Evolutionary conservation across 2,113 vertebrate genomes (phyloP), one percentile per base, ranked within the genome.

Genomic region (Paramormyrops kingsleyae): DNA sequence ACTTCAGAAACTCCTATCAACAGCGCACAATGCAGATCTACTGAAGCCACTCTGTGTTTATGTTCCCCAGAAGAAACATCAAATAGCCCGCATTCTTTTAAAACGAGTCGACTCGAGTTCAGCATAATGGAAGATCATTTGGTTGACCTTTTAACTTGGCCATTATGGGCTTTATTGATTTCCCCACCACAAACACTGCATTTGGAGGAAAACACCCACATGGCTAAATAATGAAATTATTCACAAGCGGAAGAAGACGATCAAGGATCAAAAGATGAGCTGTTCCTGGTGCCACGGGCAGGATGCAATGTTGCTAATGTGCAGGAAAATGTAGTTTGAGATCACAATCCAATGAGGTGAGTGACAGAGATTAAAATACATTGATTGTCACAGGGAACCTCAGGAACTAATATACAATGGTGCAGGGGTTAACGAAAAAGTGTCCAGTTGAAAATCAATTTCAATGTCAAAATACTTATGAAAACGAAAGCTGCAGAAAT

Each of bases 401-500:
- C 56, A n/a, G 31, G 21, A 66, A 52, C 39, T 56, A 87, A 87
- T 88, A 88, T 89, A 88, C 39, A 24, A 83, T 83, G 86, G 56
- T 88, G 53, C 39, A 44, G 88, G 84, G 85, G 90, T 92, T 90
- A 90, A 90, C 77, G 27, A 53, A 86, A 88, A n/a, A 89, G 27
- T 21, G 15, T 47, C 46, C 52, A 62, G 59, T 59, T 47, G 44
- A 66, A 92, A 90, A 86, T 86, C 88, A 87, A 90, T 88, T 88
- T 70, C 86, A 88, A 89, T 91, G 80, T 49, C 42, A 39, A 35
- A 50, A 87, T n/a, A 50, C 44, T 21, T 66, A 62, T 53, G 53
- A 90, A 87, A 90, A 85, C 89, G 85, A 83, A 84, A 77, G 70
- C 13, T 88, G 77, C 4, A 59, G 49, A 21, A 87, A 44, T 87